phyloP scores from a whole-genome alignment of 2,888 invertebrate species.

The Rhyacophila evoluta region DNA sequence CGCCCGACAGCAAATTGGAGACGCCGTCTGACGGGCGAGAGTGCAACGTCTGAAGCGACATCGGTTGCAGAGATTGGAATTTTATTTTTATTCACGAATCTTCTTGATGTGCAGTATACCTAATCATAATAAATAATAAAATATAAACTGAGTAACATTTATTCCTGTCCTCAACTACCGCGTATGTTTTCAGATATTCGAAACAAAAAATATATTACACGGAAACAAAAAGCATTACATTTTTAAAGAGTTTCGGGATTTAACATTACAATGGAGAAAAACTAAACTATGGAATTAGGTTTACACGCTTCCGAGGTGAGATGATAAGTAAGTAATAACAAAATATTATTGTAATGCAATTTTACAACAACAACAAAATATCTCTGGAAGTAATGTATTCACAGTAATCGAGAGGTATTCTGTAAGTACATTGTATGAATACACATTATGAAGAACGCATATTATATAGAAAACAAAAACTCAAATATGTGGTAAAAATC shows the following conservation, averaged over 20 bases:
- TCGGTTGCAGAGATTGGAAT: neutral
- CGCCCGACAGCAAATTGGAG: constrained; percentile 15
- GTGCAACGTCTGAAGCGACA: constrained; percentile 4
- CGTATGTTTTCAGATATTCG: neutral
- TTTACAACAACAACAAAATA: no score
- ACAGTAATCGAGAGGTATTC: no score
- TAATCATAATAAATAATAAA: constrained; percentile 29
- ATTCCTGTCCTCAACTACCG: neutral
- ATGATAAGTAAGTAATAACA: no score
- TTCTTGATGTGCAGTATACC: constrained; percentile 33
- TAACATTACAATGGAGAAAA: neutral
- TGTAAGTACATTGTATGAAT: no score
- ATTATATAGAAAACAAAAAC: no score
- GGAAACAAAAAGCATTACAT: no score
- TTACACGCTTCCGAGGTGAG: neutral
- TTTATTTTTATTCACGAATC: constrained; percentile 26
- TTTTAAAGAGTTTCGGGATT: neutral
- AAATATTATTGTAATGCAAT: no score
- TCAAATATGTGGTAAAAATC: no score
- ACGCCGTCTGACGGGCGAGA: neutral
- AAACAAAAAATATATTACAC: neutral
- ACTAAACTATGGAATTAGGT: neutral
- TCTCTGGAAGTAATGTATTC: no score
- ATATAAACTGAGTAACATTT: neutral
- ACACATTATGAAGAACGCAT: no score